Conservation (phyloP, 2,113 vertebrate species). For the Leucosticte australis region DNA sequence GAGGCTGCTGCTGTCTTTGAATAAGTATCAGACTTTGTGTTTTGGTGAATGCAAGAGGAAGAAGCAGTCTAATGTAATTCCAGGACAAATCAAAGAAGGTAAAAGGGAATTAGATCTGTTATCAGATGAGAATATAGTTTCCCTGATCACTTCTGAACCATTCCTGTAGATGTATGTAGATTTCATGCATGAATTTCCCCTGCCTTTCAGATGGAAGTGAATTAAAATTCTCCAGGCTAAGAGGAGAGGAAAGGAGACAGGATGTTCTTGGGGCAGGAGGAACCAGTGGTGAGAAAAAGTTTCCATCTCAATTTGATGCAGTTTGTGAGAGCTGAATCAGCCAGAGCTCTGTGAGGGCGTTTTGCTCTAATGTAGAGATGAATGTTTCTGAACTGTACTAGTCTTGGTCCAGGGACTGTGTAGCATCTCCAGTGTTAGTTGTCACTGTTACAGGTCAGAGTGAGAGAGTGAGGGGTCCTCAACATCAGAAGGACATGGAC, state of each 20-base stretch:
- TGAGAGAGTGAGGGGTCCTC: neutral
- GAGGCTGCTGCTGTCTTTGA: neutral
- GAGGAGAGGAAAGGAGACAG: neutral
- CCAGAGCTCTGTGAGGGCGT: neutral
- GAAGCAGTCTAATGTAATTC: neutral
- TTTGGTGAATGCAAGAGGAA: neutral
- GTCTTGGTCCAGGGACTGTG: neutral
- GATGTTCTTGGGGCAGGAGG: neutral
- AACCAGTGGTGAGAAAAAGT: neutral
- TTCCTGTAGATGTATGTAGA: neutral
- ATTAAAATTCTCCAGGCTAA: neutral
- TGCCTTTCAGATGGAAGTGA: neutral
- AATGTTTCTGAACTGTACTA: accelerated
- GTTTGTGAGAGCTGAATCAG: neutral
- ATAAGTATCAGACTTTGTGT: neutral
- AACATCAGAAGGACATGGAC: neutral
- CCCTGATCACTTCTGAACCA: neutral
- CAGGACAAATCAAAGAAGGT: neutral
- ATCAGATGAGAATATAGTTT: neutral
- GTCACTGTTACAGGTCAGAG: neutral
- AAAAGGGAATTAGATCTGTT: neutral
- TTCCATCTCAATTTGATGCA: neutral
- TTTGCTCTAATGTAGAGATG: neutral
- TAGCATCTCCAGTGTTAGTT: neutral
- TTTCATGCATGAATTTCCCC: neutral